A percentile compares a stretch with the other conserved stretches of the same genome.
These are phyloP conservation scores for Pristionchus arcanus DNA, from an alignment of 2,888 invertebrate species.

Conservation along the genomic window DNA sequence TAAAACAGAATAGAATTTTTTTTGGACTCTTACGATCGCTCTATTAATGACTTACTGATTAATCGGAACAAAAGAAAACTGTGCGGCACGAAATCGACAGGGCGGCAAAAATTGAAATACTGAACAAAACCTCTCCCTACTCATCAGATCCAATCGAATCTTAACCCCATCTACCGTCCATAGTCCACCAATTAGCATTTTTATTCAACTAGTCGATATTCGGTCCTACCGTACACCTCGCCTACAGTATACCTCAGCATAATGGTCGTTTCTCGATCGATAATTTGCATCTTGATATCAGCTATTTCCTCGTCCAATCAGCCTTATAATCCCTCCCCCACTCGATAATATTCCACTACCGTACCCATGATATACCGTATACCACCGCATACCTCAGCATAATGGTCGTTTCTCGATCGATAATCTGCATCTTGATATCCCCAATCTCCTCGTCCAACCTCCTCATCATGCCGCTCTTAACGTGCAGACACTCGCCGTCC, in stretches of 20 bases:
- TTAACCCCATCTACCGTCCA: too few species aligned
- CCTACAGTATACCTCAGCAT: slow-evolving; percentile 59
- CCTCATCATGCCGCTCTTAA: slow-evolving; percentile 83
- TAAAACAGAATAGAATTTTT: too few species aligned
- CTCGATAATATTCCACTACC: not conserved
- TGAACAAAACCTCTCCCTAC: too few species aligned
- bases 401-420: slow-evolving; percentile 88
- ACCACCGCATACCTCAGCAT: slow-evolving; percentile 57
- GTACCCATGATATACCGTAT: not conserved
- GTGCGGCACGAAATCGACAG: too few species aligned
- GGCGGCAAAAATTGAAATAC: too few species aligned
- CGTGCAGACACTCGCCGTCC: slow-evolving; percentile 48
- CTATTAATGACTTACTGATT: too few species aligned
- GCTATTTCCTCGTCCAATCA: slow-evolving; percentile 88
- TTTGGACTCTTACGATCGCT: too few species aligned
- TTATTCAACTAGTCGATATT: not conserved
- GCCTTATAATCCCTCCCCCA: too few species aligned
- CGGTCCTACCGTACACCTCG: not conserved
- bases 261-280: slow-evolving; percentile 85
- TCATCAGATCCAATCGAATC: too few species aligned
- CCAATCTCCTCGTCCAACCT: slow-evolving; percentile 88
- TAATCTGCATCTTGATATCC: slow-evolving; percentile 87
- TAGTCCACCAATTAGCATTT: too few species aligned
- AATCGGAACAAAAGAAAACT: too few species aligned
- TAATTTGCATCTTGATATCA: slow-evolving; percentile 87